Base-by-base conservation (phyloP, 2,888 invertebrate species). In the Pilophorus perplexus region DNA sequence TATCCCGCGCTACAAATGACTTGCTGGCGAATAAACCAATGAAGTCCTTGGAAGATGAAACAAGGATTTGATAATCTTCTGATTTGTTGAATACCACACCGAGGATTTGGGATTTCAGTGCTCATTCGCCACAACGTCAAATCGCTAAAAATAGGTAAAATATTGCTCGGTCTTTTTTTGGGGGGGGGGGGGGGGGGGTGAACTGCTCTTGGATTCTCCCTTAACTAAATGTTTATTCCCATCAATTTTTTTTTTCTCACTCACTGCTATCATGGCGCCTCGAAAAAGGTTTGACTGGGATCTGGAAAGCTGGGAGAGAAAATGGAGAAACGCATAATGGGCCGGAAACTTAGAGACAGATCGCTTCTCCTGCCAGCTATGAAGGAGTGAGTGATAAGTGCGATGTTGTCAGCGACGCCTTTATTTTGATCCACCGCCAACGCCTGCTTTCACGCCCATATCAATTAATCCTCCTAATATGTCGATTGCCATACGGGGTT, bases 281-380 rank as follows among this genome's bases (percentile, higher is more conserved):
- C n/a, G n/a, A n/a, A n/a, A 10, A 28, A 28, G 52, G 28, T 28
- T 28, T 52, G 33, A 10, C 18, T 28, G 3, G 16, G 28, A 52
- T 28, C 52, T 25, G 14, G 28, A 52, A 28, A 28, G n/a, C 52
- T 16, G 23, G 5, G 52, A 52, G 52, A 25, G 52, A n/a, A n/a
- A n/a, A n/a, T 28, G 18, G 52, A 52, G 28, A 14, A 18, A 28
- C 18, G 52, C 18, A 52, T 52, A 52, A 52, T 52, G 52, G 52
- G 28, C 33, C 52, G 52, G 52, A 52, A 52, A 52, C 28, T 52
- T 52, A 28, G 52, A 46, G 46, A 52, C 52, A 28, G 52, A 52
- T 52, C 27, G 33, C 52, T 52, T 25, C 18, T 14, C 52, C 52
- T 16, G 10, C 14, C 8, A 27, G 16, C 33, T 52, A 52, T 52